phyloP scores from a whole-genome alignment of 2,888 invertebrate species.

The Xanthorhoe designata region DNA sequence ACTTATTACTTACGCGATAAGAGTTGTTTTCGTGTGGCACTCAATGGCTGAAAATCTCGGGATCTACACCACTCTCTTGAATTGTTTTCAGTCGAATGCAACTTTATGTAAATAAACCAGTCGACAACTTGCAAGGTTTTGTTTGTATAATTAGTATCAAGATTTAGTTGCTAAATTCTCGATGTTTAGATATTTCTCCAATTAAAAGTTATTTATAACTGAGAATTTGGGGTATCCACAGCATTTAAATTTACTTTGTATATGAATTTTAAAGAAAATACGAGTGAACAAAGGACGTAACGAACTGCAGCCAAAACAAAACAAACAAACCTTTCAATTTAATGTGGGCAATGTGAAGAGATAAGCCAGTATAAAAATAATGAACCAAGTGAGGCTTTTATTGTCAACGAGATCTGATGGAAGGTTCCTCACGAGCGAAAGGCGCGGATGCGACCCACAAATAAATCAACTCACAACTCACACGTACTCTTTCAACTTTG shows the following conservation, averaged over 20 bases:
- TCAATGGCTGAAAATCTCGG: slow-evolving; percentile 32
- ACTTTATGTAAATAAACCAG: slow-evolving; percentile 19
- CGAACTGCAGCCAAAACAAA: slow-evolving; percentile 18
- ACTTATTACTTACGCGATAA: slow-evolving; percentile 36
- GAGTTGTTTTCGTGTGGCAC: slow-evolving; percentile 37
- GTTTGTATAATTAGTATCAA: slow-evolving; percentile 4
- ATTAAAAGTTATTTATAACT: not conserved
- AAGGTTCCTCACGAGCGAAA: slow-evolving; percentile 55
- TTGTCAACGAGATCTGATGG: slow-evolving; percentile 52
- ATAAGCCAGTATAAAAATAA: slow-evolving; percentile 43
- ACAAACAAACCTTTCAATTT: slow-evolving; percentile 37
- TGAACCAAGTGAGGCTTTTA: slow-evolving; percentile 48
- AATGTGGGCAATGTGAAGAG: slow-evolving; percentile 41
- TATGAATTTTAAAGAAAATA: not conserved
- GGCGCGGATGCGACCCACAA: slow-evolving; percentile 48
- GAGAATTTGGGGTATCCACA: not conserved
- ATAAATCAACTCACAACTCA: slow-evolving; percentile 38
- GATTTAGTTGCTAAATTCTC: not conserved
- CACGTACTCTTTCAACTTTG: slow-evolving; percentile 23
- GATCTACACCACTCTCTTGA: slow-evolving; percentile 24
- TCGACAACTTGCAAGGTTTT: slow-evolving; percentile 2
- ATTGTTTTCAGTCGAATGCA: slow-evolving; percentile 15
- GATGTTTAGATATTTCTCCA: not conserved
- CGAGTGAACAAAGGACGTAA: slow-evolving; percentile 5
- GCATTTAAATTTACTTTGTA: not conserved